These are phyloP conservation scores for Lepidothrix coronata DNA, from an alignment of 2,113 vertebrate genomes.

Conservation along the genomic window DNA sequence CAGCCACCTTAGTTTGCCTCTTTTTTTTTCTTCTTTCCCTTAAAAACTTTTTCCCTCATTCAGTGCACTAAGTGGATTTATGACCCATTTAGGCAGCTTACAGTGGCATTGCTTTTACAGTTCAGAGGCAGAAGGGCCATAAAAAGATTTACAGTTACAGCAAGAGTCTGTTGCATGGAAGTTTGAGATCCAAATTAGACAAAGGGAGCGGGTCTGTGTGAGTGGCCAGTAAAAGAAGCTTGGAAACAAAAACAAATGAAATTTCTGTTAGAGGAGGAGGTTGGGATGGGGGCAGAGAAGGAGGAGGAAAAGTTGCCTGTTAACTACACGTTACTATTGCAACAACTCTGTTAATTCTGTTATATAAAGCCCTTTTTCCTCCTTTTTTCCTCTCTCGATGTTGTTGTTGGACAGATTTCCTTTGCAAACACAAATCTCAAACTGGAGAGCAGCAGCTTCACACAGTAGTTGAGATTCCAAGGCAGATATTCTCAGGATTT, in stretches of 20 bases:
- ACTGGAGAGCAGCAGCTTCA: conserved; percentile 45
- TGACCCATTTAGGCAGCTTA: conserved; percentile 49
- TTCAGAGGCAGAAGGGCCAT: conserved; percentile 58
- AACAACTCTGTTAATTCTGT: conserved; percentile 54
- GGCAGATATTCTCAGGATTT: conserved; percentile 60
- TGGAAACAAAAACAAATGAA: conserved; percentile 66
- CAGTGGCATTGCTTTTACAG: conserved; percentile 59
- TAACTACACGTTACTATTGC: conserved; percentile 35
- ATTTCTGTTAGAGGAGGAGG: conserved; percentile 6
- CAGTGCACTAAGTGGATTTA: conserved; percentile 55
- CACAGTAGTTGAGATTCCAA: conserved; percentile 65
- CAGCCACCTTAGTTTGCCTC: conserved; percentile 33
- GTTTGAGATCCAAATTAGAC: conserved; percentile 57
- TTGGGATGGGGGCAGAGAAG: conserved; percentile 1
- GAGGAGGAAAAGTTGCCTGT: conserved; percentile 18
- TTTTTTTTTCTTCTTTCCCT: not conserved
- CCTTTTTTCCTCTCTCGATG: not conserved
- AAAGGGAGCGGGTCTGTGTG: conserved; percentile 1
- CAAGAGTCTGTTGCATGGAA: conserved; percentile 41
- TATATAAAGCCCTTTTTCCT: conserved; percentile 58
- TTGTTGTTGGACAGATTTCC: conserved; percentile 66
- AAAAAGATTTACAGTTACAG: conserved; percentile 67
- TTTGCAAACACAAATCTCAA: conserved; percentile 57
- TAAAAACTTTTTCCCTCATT: conserved; percentile 45
- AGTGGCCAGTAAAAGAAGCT: conserved; percentile 57